A percentile compares a stretch with the other conserved stretches of the same genome.
Conservation (phyloP, 2,113 vertebrate genomes). For the Calonectris borealis region DNA sequence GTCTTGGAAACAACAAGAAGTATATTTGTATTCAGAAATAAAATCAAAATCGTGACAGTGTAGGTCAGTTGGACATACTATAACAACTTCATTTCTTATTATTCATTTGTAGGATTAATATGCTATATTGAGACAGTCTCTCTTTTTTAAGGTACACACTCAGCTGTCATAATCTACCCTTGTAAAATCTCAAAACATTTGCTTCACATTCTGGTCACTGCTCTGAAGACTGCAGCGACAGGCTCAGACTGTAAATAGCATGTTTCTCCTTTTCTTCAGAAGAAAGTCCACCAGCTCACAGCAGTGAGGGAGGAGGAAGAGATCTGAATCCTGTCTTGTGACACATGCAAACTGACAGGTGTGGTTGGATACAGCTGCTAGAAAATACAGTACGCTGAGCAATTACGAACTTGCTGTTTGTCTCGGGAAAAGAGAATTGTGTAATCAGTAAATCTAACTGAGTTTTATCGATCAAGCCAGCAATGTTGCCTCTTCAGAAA, state of each 20-base stretch:
- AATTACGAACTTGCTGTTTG: neutral
- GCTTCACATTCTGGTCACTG: neutral
- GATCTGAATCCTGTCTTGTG: neutral
- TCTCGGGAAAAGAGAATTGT: neutral
- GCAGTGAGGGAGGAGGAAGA: neutral
- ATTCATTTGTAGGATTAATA: neutral
- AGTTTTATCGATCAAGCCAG: neutral
- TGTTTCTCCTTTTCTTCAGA: neutral
- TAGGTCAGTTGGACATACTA: neutral
- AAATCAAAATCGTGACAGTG: neutral
- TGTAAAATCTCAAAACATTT: neutral
- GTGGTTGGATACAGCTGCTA: neutral
- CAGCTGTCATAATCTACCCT: neutral
- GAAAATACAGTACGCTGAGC: neutral
- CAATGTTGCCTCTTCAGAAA: neutral
- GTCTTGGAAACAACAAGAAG: neutral
- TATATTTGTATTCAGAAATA: neutral
- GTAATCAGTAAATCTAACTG: conserved; percentile 20
- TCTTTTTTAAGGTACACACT: neutral
- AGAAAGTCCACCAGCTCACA: neutral
- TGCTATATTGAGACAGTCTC: neutral
- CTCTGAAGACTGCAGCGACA: neutral
- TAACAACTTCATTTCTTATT: neutral
- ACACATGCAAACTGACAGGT: neutral
- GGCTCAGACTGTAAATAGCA: neutral